Base-by-base conservation (phyloP, 2,888 invertebrate genomes). In the Drosophila pseudotakahashii region DNA sequence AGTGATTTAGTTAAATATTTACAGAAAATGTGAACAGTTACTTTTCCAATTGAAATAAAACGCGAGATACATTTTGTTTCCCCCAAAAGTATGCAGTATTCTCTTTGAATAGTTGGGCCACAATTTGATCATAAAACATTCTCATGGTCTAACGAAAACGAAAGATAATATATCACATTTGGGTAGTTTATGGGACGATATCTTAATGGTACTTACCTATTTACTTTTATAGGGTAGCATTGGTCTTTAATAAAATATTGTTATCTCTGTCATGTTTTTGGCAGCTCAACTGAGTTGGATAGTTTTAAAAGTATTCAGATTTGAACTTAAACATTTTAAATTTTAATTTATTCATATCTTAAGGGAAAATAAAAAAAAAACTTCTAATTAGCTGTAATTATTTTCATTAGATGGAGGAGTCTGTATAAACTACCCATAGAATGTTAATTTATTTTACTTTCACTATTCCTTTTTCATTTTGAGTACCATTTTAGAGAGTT, bases 1-100 rank as follows among this genome's bases (percentile, higher is more conserved):
- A 84, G 81, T 62, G 42, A 78, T 69, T 88, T 82, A 85, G 85
- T 81, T 85, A 81, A 81, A 78, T 75, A 78, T 77, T 84, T 73
- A 77, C 79, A 77, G 64, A 48, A 47, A 79, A 70, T 74, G 64
- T 80, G 73, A 76, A 76, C 54, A 81, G 73, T 76, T 87, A 76
- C 34, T 57, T 81, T 81, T 84, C 76, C 85, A 72, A 78, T 76
- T 64, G 59, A 80, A 83, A 81, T 74, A 85, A 76, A 83, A 74
- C 37, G 57, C 67, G 67, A 76, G 68, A 71, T 71, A 76, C 52
- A 76, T 41, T 68, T 78, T 78, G 74, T 81, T 81, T 78, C 70
- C 69, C 57, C 59, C 52, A 61, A 74, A 52, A 55, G 36, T 44
- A 44, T 64, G 58, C 59, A 19, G 11, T 53, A 3, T 0, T 13